Evolutionary conservation across 2,888 invertebrate genomes (phyloP), one percentile per base, ranked within the genome.

Genomic region (Microdon myrmicae): DNA sequence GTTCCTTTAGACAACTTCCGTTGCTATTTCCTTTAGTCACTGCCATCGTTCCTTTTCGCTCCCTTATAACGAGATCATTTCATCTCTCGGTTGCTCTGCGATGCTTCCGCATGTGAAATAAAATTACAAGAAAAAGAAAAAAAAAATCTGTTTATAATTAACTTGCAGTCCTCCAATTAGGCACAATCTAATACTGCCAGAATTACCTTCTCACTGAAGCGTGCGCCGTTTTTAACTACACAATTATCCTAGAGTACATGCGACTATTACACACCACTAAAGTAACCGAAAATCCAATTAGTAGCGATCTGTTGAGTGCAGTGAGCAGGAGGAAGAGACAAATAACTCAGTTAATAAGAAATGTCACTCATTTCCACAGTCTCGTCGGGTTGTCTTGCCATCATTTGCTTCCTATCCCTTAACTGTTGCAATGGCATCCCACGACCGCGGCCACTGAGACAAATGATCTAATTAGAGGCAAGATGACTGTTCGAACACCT

Each of bases 381-480:
- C 17, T 41, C 16, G 13, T 10, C 44, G 26, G 8, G 6, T 45
- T 26, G n/a, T n/a, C n/a, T n/a, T n/a, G n/a, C n/a, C n/a, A n/a
- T n/a, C n/a, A n/a, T n/a, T n/a, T n/a, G 35, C 23, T 9, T 31
- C 47, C 14, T 35, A 31, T 22, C 7, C 19, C 17, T 34, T 6
- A n/a, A n/a, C n/a, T n/a, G n/a, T n/a, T n/a, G n/a, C n/a, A n/a
- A 14, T 8, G 19, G 8, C 22, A 17, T n/a, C 28, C 6, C 10
- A 7, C 19, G 28, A 28, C 17, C 6, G 39, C 26, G 8, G 28
- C 29, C 34, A 28, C 26, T 23, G 39, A 61, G 61, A 61, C 61
- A 61, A 61, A 61, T 61, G 61, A 61, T 61, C 61, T 61, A 56
- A 61, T 61, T 61, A 61, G 61, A 61, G 39, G 49, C 48, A 56